Percentiles rank a stretch among this genome's conserved stretches.
phyloP scores from a whole-genome alignment of 2,113 vertebrate species.

The Lasiurus borealis region DNA sequence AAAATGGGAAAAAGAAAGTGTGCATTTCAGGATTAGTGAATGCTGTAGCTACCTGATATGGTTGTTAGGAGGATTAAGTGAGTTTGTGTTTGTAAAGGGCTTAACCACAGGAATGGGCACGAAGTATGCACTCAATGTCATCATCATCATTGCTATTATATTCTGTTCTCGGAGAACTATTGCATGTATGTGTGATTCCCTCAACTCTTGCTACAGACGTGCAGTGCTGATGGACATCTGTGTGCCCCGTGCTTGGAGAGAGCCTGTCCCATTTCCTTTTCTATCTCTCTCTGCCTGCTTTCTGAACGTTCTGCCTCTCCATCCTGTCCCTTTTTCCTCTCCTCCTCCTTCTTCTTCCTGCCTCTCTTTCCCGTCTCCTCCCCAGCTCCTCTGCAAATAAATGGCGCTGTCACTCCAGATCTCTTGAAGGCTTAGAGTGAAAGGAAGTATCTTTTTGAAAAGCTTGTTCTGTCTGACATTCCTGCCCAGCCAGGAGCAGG shows the following conservation, averaged over 20 bases:
- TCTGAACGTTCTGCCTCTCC: background rate
- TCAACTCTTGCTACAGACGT: background rate
- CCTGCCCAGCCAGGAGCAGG: constrained; percentile 83
- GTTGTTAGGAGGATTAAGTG: background rate
- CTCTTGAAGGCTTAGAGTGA: constrained; percentile 88
- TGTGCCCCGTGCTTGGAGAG: background rate
- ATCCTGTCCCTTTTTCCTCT: background rate
- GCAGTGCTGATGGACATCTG: fast-evolving
- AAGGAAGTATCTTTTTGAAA: constrained; percentile 88
- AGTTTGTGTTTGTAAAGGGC: background rate
- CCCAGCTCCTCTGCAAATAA: constrained; percentile 84
- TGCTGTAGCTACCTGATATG: background rate
- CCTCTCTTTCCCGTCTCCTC: constrained; percentile 1
- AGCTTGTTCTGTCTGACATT: constrained; percentile 87
- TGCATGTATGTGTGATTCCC: fast-evolving
- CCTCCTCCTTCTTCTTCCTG: background rate
- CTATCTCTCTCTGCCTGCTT: constrained; percentile 27
- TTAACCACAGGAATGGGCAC: background rate
- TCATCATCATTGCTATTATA: background rate
- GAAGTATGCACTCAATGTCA: background rate
- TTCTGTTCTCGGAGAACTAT: background rate
- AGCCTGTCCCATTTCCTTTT: constrained; percentile 73
- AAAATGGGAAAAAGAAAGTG: background rate
- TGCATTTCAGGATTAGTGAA: background rate
- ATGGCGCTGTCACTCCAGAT: constrained; percentile 85